A percentile compares a stretch with the other conserved stretches of the same genome.
Conservation (phyloP, 1,140 invertebrate species). For the Calliphora vicina region DNA sequence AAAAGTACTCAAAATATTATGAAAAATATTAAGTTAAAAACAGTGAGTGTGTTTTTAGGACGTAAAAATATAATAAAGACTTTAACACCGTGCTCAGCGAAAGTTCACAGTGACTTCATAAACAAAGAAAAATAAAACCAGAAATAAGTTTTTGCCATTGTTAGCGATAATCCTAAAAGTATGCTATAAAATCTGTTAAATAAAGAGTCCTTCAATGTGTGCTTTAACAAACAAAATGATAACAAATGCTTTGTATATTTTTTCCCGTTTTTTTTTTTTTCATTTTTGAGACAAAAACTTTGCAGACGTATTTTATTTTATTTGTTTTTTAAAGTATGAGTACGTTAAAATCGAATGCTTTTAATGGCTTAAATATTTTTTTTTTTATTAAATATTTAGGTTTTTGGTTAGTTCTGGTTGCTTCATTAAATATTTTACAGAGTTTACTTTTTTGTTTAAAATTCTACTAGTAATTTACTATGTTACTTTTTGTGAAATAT, state of each 20-base stretch:
- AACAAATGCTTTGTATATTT: not conserved
- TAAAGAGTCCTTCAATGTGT: not conserved
- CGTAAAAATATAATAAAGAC: not conserved
- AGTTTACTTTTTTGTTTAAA: no score
- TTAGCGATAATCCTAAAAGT: constrained; percentile 6
- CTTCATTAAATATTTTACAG: no score
- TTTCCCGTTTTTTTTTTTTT: not conserved
- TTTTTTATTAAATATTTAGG: no score
- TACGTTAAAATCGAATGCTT: no score
- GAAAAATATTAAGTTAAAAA: not conserved
- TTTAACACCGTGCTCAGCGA: not conserved
- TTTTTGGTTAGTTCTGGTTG: no score
- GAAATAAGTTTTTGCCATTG: not conserved
- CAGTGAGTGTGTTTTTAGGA: not conserved
- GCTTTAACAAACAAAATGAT: not conserved
- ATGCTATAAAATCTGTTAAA: constrained; percentile 4
- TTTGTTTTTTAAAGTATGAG: no score
- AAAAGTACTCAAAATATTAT: not conserved
- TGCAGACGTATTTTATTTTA: not conserved
- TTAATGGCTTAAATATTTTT: no score
- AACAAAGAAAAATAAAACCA: not conserved
- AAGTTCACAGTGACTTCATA: not conserved
- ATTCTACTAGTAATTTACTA: no score
- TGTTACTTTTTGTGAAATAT: no score
- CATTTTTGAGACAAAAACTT: not conserved